Evolutionary conservation across 2,888 invertebrate genomes (phyloP).

Genomic region (Frankliniella fusca): DNA sequence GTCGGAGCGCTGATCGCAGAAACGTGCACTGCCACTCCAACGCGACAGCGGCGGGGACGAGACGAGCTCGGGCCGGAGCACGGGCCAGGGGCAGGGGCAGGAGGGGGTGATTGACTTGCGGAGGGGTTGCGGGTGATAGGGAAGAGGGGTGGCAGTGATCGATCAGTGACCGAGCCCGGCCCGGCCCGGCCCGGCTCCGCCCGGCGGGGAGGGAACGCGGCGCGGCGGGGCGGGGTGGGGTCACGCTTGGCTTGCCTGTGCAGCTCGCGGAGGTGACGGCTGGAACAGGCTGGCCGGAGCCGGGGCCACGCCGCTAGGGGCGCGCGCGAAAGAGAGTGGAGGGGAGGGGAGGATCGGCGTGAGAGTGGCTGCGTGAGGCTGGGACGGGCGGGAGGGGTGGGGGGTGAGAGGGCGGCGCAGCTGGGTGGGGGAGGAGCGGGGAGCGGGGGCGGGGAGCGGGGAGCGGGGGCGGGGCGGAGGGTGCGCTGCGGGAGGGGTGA

Average conservation of each 20-base stretch:
- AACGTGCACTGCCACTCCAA: no score
- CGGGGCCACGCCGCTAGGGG: neutral
- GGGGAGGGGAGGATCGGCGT: neutral
- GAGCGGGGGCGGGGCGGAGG: no score
- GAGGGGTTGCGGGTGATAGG: constrained; percentile 7
- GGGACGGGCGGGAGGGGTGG: neutral
- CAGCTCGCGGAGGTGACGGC: constrained; percentile 8
- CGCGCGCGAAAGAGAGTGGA: neutral
- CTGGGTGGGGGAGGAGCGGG: neutral
- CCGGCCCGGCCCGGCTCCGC: constrained; percentile 28
- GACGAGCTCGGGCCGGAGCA: constrained; percentile 21
- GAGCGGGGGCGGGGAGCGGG: no score
- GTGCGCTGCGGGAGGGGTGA: no score
- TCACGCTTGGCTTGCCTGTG: constrained; percentile 28
- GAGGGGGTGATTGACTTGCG: constrained; percentile 32
- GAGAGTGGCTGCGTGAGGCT: neutral
- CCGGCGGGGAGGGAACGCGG: neutral
- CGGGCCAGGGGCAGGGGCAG: neutral
- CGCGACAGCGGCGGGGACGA: constrained; percentile 3
- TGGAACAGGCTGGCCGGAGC: neutral
- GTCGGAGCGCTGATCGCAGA: neutral
- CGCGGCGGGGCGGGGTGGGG: constrained; percentile 13
- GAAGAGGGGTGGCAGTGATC: constrained; percentile 29
- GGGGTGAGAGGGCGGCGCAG: neutral
- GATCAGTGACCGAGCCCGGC: constrained; percentile 3